Evolutionary conservation across 1,140 invertebrate genomes (phyloP).

Genomic region (Caenorhabditis tropicalis): DNA sequence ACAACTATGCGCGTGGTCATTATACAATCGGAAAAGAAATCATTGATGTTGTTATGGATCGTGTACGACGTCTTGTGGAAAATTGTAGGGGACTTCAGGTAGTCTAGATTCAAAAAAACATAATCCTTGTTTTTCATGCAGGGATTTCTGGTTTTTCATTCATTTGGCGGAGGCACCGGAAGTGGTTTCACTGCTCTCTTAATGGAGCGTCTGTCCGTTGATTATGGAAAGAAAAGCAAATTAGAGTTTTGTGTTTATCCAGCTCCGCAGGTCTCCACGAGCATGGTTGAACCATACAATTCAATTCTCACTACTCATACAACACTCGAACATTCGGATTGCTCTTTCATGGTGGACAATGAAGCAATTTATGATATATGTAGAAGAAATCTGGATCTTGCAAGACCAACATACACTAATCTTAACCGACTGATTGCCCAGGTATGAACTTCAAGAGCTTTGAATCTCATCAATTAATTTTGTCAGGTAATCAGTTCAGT

Average conservation of each 20-base stretch:
- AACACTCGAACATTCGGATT: conserved; percentile 74
- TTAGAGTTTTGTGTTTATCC: conserved; percentile 87
- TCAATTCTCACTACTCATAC: conserved; percentile 78
- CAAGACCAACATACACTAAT: conserved; percentile 83
- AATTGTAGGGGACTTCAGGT: conserved; percentile 82
- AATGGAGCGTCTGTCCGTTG: conserved; percentile 78
- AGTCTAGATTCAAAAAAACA: conserved; percentile 79
- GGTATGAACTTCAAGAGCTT: conserved; percentile 81
- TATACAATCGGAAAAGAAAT: conserved; percentile 89
- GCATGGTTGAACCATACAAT: conserved; percentile 75
- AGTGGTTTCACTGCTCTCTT: conserved; percentile 80
- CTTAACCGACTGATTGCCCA: conserved; percentile 83
- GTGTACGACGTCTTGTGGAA: conserved; percentile 80
- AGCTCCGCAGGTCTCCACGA: conserved; percentile 79
- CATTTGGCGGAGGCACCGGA: conserved; percentile 84
- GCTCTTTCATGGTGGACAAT: conserved; percentile 77
- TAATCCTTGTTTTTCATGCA: conserved; percentile 74
- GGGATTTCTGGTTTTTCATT: conserved; percentile 87
- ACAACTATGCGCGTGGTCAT: conserved; percentile 79
- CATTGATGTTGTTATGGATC: conserved; percentile 69
- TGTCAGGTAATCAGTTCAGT: conserved; percentile 75
- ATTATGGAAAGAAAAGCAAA: conserved; percentile 82
- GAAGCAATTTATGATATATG: conserved; percentile 92
- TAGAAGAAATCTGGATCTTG: conserved; percentile 84
- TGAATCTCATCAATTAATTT: conserved; percentile 75